Percentiles rank a stretch among this genome's conserved stretches.
phyloP scores from a whole-genome alignment of 2,797 vertebrate species.

The Arctocebus calabarensis region DNA sequence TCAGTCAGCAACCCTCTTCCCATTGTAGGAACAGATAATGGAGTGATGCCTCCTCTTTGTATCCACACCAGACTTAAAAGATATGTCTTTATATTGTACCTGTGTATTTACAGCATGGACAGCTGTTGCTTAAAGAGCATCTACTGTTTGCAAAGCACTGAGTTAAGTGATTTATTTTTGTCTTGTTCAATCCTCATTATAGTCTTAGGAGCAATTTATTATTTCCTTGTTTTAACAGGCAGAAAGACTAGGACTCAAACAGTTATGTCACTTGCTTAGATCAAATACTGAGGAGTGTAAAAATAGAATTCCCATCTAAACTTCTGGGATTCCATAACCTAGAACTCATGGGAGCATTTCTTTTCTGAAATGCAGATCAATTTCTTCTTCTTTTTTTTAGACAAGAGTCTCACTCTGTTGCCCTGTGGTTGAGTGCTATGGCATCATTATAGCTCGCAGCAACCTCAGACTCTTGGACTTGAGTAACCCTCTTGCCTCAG shows the following conservation, averaged over 20 bases:
- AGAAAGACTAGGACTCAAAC: not conserved
- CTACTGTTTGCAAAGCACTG: not conserved
- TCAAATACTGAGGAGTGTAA: not conserved
- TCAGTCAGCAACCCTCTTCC: not conserved
- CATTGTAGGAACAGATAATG: not conserved
- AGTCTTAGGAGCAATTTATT: not conserved
- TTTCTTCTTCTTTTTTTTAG: conserved; percentile 1
- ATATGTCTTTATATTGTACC: not conserved
- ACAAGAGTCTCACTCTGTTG: too few relatives aligned
- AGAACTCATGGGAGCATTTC: not conserved
- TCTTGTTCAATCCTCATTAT: conserved; percentile 11
- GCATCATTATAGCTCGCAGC: too few relatives aligned
- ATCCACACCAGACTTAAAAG: not conserved
- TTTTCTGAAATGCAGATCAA: not conserved
- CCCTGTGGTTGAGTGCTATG: too few relatives aligned
- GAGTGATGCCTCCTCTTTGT: not conserved
- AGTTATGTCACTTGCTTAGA: not conserved
- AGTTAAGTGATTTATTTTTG: conserved; percentile 24
- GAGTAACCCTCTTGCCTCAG: too few relatives aligned
- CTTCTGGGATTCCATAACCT: not conserved
- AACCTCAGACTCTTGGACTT: too few relatives aligned
- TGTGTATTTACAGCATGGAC: not conserved
- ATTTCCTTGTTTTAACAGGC: not conserved
- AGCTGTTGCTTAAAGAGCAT: not conserved
- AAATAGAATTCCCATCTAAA: not conserved